These are phyloP conservation scores for Suricata suricatta DNA, from an alignment of 2,113 vertebrate species.

Conservation along the genomic window DNA sequence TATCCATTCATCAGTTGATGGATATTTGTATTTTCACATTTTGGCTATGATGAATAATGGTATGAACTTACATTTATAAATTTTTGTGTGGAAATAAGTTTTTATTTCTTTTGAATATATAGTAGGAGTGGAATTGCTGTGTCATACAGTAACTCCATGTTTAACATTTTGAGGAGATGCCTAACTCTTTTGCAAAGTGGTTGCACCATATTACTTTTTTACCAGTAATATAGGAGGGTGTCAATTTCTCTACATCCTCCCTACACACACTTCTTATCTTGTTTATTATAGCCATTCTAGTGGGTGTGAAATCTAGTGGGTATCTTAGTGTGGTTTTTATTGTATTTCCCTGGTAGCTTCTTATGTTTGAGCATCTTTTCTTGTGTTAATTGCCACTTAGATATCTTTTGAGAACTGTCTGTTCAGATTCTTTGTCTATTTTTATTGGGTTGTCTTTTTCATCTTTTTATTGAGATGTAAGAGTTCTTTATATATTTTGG, in stretches of 20 bases:
- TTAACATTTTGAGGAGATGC: conserved; percentile 49
- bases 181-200: background rate
- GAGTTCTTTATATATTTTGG: background rate
- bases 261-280: background rate
- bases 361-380: background rate
- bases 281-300: background rate
- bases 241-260: background rate
- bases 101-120: conserved; percentile 4
- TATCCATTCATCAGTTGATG: background rate
- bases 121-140: conserved; percentile 1
- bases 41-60: conserved; percentile 22
- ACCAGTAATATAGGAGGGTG: background rate
- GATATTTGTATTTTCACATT: background rate
- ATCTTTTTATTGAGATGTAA: conserved; percentile 14
- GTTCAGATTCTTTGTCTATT: background rate
- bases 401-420: background rate
- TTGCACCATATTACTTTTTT: background rate
- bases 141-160: background rate
- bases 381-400: background rate
- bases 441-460: background rate
- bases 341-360: conserved; percentile 25
- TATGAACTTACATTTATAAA: background rate
- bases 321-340: conserved; percentile 16
- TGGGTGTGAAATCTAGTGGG: background rate
- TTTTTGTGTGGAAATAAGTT: background rate